Base-by-base conservation (phyloP, 2,888 invertebrate genomes). In the Tribolium freemani region DNA sequence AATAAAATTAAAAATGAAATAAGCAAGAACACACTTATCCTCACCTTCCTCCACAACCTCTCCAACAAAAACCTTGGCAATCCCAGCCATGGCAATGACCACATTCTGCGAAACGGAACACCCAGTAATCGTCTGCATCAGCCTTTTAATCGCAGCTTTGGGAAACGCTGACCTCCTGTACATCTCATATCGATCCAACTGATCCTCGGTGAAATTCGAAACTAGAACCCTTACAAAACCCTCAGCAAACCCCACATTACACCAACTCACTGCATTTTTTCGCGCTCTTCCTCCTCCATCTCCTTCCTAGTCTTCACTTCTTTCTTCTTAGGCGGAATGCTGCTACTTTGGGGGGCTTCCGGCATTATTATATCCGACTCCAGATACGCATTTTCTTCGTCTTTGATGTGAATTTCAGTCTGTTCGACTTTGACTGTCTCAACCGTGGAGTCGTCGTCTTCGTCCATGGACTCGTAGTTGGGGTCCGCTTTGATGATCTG, bases 81-180 rank as follows among this genome's bases (percentile, higher is more conserved):
- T 98, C 76, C 99, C 99, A 10, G 99, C 96, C 96, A 99, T 98
- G 0, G 99, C 99, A 81, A 99, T 99, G 0, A 99, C 98, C 56
- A 99, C 99, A 89, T 99, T 99, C 85, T 99, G 99, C 0, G 98
- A 97, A 0, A 99, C 96, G 0, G 98, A 95, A 84, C 96, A 94
- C 0, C 98, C 98, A 0, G 99, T 97, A 71, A 98, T 97, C 0
- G 98, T 97, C 88, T 99, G 98, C 96, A 99, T 99, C 77, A 98
- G 90, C 78, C 98, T 90, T 87, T 97, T 98, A 1, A 99, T 97
- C 0, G 98, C 95, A 46, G 99, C 98, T 87, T 98, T 99, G 0
- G 99, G 99, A 86, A 99, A 99, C 0, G 98, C 97, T 0, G 99
- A 94, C 82, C 99, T 89, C 76, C 99, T 89, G 84, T 95, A 99